Base-by-base conservation (phyloP, 2,113 vertebrate species). In the Mugil cephalus region DNA sequence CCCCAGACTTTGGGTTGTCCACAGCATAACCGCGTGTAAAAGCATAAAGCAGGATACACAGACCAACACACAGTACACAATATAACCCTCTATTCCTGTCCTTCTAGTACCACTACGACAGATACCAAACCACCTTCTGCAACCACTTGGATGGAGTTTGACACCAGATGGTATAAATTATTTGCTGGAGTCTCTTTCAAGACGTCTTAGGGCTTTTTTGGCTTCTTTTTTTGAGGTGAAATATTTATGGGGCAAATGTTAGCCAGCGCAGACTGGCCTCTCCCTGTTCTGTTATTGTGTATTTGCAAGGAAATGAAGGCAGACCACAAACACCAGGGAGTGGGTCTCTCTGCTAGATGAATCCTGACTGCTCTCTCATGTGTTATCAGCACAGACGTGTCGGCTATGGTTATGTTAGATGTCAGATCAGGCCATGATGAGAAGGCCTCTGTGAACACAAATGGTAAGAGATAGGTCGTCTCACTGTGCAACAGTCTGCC, bases 151-250 rank as follows among this genome's bases (percentile, higher is more conserved):
- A 80, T 73, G 0, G 15, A 71, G 54, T 82, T 78, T 77, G 71
- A 90, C 84, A 86, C 84, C 77, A 87, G 67, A 87, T 83, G 80
- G 81, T 77, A 91, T 89, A 74, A 91, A 91, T 91, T 88, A 88
- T 89, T 91, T 82, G 83, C 82, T 68, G 38, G 56, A 53, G 58
- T 74, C 77, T 80, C 55, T 67, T 83, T 66, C 75, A 61, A 84
- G 66, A 48, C 68, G 68, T 82, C 71, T 80, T 80, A 30, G 24
- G 74, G 77, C 82, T 77, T 84, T 69, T 80, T 69, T 48, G 35
- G 71, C 83, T 79, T 50, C 19, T 48, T 48, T 72, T 81, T 68
- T 73, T 60, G 12, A 70, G 68, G 69, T 91, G 43, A 89, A 89
- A 90, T 92, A 91, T 92, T 91, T 66, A 91, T 88, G 74, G 70